Conservation (phyloP, 2,113 vertebrate genomes). For the Halcyon malimbica region DNA sequence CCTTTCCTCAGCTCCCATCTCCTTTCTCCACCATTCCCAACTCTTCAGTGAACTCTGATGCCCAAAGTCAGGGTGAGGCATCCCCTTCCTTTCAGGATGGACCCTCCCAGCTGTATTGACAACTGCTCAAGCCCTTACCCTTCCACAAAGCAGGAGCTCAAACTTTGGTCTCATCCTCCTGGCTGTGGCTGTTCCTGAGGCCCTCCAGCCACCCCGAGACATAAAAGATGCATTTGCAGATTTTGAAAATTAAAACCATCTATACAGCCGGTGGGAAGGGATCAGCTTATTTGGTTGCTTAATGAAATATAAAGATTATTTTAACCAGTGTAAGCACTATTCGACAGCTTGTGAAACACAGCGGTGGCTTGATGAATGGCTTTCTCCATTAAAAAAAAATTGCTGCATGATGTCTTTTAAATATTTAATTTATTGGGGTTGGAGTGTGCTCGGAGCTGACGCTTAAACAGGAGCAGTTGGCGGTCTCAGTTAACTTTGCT, state of each 20-base stretch:
- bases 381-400: constrained; percentile 81
- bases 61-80: not conserved
- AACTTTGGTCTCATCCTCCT: constrained; percentile 68
- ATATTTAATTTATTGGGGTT: constrained; percentile 84
- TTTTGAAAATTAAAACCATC: constrained; percentile 86
- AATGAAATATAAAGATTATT: constrained; percentile 92
- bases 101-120: constrained; percentile 15
- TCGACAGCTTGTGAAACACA: constrained; percentile 85
- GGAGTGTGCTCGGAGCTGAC: constrained; percentile 65
- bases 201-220: constrained; percentile 73
- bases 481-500: constrained; percentile 30
- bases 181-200: constrained; percentile 60
- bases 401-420: constrained; percentile 83
- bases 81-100: not conserved
- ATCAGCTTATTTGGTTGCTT: constrained; percentile 86
- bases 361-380: constrained; percentile 80
- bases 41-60: not conserved
- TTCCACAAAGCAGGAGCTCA: constrained; percentile 63
- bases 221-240: constrained; percentile 86
- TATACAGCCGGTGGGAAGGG: constrained; percentile 81
- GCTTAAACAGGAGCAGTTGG: constrained; percentile 30
- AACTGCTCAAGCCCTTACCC: not conserved
- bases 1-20: not conserved
- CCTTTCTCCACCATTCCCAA: not conserved
- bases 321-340: constrained; percentile 90